Conservation (phyloP, 1,140 invertebrate species). For the Ceratitis capitata region DNA sequence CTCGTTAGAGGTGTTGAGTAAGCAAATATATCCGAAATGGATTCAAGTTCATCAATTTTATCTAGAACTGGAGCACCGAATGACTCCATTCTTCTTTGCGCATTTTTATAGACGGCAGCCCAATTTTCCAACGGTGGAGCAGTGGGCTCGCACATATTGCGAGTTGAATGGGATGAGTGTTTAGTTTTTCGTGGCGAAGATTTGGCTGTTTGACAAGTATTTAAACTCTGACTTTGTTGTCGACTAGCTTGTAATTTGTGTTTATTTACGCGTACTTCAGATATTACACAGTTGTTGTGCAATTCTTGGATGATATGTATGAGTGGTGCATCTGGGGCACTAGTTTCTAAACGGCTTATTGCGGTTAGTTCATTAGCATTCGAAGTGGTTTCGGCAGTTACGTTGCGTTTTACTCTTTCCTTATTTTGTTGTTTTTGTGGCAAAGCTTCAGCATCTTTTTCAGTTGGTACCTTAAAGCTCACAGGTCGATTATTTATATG, state of each 20-base stretch:
- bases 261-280: conserved; percentile 58
- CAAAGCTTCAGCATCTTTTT: neutral
- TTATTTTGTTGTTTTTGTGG: conserved; percentile 18
- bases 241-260: conserved; percentile 47
- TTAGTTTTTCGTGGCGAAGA: neutral
- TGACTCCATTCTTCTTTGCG: neutral
- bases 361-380: conserved; percentile 48
- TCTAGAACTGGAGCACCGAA: conserved; percentile 44
- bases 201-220: neutral
- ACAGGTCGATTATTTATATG: neutral
- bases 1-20: neutral
- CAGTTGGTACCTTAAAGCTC: neutral
- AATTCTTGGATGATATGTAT: conserved; percentile 63
- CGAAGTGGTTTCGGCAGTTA: neutral
- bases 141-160: neutral
- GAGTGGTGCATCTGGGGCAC: conserved; percentile 54
- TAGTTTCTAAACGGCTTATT: conserved; percentile 52
- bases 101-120: neutral
- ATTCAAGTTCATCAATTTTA: conserved; percentile 53
- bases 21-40: conserved; percentile 38
- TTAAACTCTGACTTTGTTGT: neutral
- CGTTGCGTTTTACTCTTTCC: neutral
- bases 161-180: neutral
- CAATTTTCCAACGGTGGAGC: conserved; percentile 23
- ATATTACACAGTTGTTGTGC: conserved; percentile 60